A percentile compares a stretch with the other conserved stretches of the same genome.
Evolutionary conservation across 2,888 invertebrate species (phyloP).

Genomic region (Laothoe populi): DNA sequence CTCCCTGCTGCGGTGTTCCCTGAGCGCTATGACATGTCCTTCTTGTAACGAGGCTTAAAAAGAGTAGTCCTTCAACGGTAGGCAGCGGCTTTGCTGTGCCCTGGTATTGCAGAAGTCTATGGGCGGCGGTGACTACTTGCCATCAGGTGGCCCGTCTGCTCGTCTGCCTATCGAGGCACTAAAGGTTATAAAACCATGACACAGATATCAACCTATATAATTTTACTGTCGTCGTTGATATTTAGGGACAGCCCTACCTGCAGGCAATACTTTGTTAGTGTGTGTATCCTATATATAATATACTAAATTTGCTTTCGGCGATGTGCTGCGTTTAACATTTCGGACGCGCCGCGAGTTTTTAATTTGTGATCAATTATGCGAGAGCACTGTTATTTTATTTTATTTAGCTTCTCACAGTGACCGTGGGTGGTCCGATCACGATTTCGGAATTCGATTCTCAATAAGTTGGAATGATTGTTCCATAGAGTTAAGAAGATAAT

Average conservation of each 20-base stretch:
- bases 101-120: too few species aligned
- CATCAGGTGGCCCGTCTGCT: too few species aligned
- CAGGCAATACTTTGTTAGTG: constrained; percentile 7
- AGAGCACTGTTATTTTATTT: constrained; percentile 83
- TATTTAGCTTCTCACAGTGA: constrained; percentile 79
- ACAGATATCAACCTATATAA: constrained; percentile 21
- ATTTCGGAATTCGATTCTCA: constrained; percentile 74
- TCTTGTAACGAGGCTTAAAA: too few species aligned
- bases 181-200: constrained; percentile 18
- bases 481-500: constrained; percentile 63
- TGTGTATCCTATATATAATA: constrained; percentile 36
- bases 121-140: too few species aligned
- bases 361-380: constrained; percentile 85
- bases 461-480: constrained; percentile 78
- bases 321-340: constrained; percentile 76
- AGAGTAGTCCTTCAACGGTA: too few species aligned
- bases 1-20: too few species aligned
- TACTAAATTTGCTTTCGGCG: constrained; percentile 80
- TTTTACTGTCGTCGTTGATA: constrained; percentile 17
- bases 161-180: too few species aligned
- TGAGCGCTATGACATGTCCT: too few species aligned
- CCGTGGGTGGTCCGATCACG: constrained; percentile 83
- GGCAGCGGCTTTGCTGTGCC: too few species aligned
- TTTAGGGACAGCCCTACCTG: constrained; percentile 19
- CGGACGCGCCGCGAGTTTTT: constrained; percentile 81